Percentiles rank a stretch among this genome's conserved stretches.
phyloP scores from a whole-genome alignment of 2,888 invertebrate species.

The Cheilosia pagana region DNA sequence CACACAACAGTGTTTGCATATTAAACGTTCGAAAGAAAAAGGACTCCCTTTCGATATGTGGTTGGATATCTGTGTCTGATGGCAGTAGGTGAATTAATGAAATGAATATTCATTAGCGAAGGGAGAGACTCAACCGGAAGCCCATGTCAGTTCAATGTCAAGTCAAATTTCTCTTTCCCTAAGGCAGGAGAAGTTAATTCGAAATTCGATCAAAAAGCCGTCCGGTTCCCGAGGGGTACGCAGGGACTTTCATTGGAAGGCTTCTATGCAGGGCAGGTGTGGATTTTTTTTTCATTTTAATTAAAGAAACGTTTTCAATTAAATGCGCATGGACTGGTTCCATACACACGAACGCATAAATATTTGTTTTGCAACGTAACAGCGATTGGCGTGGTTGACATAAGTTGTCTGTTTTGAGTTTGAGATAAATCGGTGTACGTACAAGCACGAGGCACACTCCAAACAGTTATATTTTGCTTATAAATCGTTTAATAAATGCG shows the following conservation, averaged over 20 bases:
- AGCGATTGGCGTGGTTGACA: too few relatives aligned
- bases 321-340: not conserved
- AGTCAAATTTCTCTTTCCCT: constrained; percentile 47
- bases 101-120: constrained; percentile 69
- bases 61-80: not conserved
- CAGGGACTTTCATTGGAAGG: constrained; percentile 2
- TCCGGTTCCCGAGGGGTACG: not conserved
- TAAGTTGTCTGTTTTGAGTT: too few relatives aligned
- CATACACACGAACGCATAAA: not conserved
- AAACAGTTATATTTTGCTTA: too few relatives aligned
- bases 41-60: constrained; percentile 12
- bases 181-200: constrained; percentile 12
- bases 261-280: constrained; percentile 42
- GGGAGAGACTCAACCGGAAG: constrained; percentile 61
- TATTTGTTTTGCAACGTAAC: not conserved
- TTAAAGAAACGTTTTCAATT: not conserved
- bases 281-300: not conserved
- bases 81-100: constrained; percentile 62
- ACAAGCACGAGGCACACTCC: not conserved
- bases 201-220: constrained; percentile 59
- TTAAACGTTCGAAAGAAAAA: constrained; percentile 8
- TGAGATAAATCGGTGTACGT: not conserved
- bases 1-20: constrained; percentile 48
- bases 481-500: too few relatives aligned
- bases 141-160: constrained; percentile 71